phyloP scores from a whole-genome alignment of 1,140 invertebrate species.

The Cherax quadricarinatus region DNA sequence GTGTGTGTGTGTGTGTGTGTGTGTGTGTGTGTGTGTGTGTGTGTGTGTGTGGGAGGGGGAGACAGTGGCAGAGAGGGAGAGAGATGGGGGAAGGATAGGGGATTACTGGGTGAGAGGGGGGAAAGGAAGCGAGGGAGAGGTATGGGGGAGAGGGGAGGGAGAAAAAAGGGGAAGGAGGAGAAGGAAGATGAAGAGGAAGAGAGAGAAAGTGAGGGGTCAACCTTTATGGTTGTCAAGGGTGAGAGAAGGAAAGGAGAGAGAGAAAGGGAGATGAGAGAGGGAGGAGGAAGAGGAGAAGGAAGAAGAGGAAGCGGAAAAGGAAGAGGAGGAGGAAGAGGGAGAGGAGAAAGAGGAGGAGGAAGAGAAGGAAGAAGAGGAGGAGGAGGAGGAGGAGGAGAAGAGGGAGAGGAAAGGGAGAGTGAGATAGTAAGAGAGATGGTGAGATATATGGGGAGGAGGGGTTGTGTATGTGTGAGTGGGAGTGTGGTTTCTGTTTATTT shows the following conservation, averaged over 20 bases:
- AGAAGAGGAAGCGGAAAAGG: not conserved
- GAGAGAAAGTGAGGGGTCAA: not conserved
- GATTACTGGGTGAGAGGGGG: not conserved
- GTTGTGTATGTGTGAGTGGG: no score
- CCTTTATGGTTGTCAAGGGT: no score
- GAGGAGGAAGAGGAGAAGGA: not conserved
- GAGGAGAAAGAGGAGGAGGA: not conserved
- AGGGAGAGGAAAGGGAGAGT: conserved; percentile 9
- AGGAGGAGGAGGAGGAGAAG: not conserved
- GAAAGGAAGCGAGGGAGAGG: not conserved
- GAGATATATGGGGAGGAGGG: no score
- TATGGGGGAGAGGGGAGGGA: not conserved
- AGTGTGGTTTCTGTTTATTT: no score
- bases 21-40: no score
- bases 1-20: no score
- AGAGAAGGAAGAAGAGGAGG: not conserved
- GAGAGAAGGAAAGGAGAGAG: not conserved
- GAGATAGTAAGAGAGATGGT: no score
- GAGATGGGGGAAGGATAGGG: not conserved
- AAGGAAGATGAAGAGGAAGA: not conserved
- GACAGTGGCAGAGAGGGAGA: not conserved
- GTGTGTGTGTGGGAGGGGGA: not conserved
- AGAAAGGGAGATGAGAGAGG: not conserved
- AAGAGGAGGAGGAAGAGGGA: not conserved
- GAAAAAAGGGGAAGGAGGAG: no score